Conservation (phyloP, 2,113 vertebrate genomes). For the Perccottus glenii region DNA sequence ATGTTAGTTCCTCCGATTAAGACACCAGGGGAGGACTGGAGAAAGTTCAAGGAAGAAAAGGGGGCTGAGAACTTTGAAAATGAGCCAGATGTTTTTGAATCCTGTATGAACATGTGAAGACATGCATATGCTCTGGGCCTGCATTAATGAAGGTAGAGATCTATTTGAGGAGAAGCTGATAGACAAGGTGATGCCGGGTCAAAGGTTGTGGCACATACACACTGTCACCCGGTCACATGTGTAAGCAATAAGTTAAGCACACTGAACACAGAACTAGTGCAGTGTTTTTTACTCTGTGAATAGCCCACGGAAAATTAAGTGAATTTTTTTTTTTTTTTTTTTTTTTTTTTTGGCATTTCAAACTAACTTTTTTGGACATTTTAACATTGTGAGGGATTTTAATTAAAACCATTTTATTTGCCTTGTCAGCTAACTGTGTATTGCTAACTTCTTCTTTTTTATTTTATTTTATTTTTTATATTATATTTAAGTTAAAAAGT, state of each 20-base stretch:
- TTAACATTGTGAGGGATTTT: too few relatives aligned
- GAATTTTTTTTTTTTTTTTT: too few relatives aligned
- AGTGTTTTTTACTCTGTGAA: too few relatives aligned
- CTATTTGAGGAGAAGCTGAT: conserved; percentile 46
- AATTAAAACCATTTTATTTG: too few relatives aligned
- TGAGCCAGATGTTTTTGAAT: conserved; percentile 63
- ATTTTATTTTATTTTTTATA: too few relatives aligned
- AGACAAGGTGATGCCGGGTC: conserved; percentile 37
- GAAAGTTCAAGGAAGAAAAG: conserved; percentile 24
- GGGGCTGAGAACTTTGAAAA: conserved; percentile 46
- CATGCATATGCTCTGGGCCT: conserved; percentile 60
- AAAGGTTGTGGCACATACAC: conserved; percentile 54
- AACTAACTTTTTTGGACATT: too few relatives aligned
- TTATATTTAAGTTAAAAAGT: too few relatives aligned
- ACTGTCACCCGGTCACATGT: conserved; percentile 72
- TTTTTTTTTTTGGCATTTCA: too few relatives aligned
- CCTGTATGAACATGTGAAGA: conserved; percentile 54
- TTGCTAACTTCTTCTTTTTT: too few relatives aligned
- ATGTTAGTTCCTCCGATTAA: conserved; percentile 11
- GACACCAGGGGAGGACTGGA: conserved; percentile 19
- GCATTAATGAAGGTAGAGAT: conserved; percentile 75
- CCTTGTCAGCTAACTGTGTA: too few relatives aligned
- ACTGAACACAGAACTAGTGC: too few relatives aligned
- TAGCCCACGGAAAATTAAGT: background rate
- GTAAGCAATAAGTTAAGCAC: conserved; percentile 68